Base-by-base conservation (phyloP, 2,113 vertebrate genomes). In the Cyprinodon brontotheroides region DNA sequence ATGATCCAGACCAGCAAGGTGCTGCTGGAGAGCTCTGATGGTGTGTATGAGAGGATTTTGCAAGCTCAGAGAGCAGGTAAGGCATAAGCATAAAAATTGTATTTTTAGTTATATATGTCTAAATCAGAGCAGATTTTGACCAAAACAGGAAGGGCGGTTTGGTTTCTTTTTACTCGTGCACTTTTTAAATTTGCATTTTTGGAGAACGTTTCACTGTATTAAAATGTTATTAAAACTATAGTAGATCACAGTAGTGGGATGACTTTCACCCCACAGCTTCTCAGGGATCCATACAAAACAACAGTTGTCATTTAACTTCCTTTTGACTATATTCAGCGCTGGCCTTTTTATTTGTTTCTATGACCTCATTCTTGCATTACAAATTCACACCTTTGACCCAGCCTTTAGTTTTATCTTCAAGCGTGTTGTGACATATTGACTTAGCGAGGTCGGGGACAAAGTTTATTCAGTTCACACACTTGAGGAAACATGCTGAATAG, bases 1-100 rank as follows among this genome's bases (percentile, higher is more conserved):
- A 97, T 99, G 95, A 97, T 99, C 88, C 96, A 97, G 90, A 96
- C 95, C 73, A 96, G 97, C 88, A 96, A 92, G 92, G 93, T 92
- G 0, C 79, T 99, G 67, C 89, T 96, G 20, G 98, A 99, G 91
- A 97, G 91, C 90, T 95, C 92, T 2, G 96, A 99, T 38, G 87
- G 85, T 2, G 94, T 97, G 3, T 97, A 97, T 69, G 97, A 98
- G 63, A 93, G 95, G 82, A 97, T 99, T 43, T 95, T 96, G 0
- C 96, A 97, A 36, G 97, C 96, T 74, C 98, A 99, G 91, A 98
- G 95, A 94, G 90, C 96, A 91, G 94, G 94, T 95, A 74, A 79
- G 87, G 64, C 8, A 50, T 48, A 50, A 50, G 0, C 14, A 10
- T 17, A 57, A 48, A 48, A 20, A 9, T 8, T n/a, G 20, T 41